These are phyloP conservation scores for Phymorhynchus buccinoides DNA, from an alignment of 1,140 invertebrate genomes.

Conservation along the genomic window DNA sequence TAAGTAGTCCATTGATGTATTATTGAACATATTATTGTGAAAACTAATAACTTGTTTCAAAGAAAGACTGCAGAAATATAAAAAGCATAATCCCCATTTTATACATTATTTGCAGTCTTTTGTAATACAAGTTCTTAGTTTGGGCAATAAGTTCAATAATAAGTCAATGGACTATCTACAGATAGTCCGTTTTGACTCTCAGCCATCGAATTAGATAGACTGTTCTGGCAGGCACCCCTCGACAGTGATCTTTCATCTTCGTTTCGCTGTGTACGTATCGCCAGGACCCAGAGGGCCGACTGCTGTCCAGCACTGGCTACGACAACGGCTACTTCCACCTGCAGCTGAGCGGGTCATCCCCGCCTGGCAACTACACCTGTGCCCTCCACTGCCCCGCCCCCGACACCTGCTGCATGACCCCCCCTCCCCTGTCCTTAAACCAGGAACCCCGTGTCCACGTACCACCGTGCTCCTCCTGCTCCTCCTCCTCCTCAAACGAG, in stretches of 20 bases:
- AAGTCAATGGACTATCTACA: too few species aligned
- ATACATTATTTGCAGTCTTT: too few species aligned
- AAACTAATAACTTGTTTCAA: too few species aligned
- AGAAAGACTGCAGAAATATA: too few species aligned
- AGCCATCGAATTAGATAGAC: too few species aligned
- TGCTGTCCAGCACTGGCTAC: constrained; percentile 12
- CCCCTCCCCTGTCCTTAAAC: not conserved
- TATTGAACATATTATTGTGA: too few species aligned
- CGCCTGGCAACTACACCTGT: constrained; percentile 20
- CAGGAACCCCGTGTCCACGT: not conserved
- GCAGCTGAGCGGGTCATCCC: not conserved
- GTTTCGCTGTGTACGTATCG: not conserved
- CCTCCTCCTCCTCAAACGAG: not conserved
- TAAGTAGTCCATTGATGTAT: too few species aligned
- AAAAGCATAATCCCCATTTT: too few species aligned
- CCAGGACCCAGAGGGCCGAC: constrained; percentile 6
- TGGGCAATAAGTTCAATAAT: too few species aligned
- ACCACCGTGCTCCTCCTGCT: not conserved
- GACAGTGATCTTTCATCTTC: not conserved
- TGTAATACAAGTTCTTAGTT: too few species aligned
- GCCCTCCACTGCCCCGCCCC: not conserved
- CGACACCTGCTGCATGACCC: not conserved
- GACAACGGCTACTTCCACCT: not conserved
- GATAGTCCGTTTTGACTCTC: too few species aligned
- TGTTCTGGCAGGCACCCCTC: too few species aligned